Base-by-base conservation (phyloP, 1,140 invertebrate genomes). In the Aphidius gifuensis region DNA sequence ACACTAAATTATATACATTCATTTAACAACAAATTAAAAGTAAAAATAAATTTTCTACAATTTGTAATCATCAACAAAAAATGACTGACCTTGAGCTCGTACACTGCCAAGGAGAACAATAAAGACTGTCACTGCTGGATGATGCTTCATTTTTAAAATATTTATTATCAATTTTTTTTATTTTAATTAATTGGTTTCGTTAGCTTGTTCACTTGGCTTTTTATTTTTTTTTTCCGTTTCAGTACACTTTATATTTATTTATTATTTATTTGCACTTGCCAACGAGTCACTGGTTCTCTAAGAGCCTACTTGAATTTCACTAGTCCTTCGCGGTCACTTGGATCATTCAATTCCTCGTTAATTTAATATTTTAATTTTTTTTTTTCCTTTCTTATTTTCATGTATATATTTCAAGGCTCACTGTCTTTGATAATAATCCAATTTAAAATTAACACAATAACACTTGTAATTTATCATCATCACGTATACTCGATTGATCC, bases 61-160 rank as follows among this genome's bases (percentile, higher is more conserved):
- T n/a, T n/a, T n/a, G n/a, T n/a, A 16, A 16, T 16, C 16, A 16
- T 16, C 16, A 16, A 16, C 16, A 16, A 32, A 11, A 39, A 49
- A 11, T 42, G 11, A 77, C 79, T 76, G 69, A 81, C 79, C 79
- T 80, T 80, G 78, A 40, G 77, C 76, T 60, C 66, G 64, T 65
- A 74, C 74, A 67, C 67, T 70, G 67, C 69, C 71, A 63, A 80
- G 66, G 51, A 75, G 66, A 56, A 71, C 68, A 72, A 75, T 65
- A 70, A 80, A 62, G 63, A 71, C 66, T 65, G 70, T 69, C 65
- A 74, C 69, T 16, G 61, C 56, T 66, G 72, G 63, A 69, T 71
- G 71, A 71, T 69, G 72, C 74, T 68, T 74, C 76, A 77, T 78
- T 67, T 73, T 75, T 68, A 68, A 68, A 68, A 32, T 32, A 3